These are phyloP conservation scores for Drosophila seclusa DNA, from an alignment of 2,888 invertebrate genomes.

Conservation along the genomic window DNA sequence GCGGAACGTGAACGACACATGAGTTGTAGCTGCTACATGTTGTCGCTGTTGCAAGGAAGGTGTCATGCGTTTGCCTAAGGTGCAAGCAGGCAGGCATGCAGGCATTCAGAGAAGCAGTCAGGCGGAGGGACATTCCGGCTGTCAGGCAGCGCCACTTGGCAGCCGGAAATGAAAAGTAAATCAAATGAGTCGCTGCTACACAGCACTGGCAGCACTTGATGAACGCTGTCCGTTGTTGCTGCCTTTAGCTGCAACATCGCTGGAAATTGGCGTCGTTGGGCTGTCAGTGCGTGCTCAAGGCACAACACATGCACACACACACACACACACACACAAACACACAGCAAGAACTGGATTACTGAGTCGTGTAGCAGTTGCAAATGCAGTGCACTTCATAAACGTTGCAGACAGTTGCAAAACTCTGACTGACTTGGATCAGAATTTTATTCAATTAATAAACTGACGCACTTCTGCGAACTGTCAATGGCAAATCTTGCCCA, in stretches of 20 bases:
- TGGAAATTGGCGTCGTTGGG: slow-evolving; percentile 57
- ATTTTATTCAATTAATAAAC: slow-evolving; percentile 32
- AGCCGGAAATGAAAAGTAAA: slow-evolving; percentile 83
- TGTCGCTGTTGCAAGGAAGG: slow-evolving; percentile 36
- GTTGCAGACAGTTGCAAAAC: slow-evolving; percentile 11
- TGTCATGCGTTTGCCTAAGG: slow-evolving; percentile 41
- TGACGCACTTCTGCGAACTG: slow-evolving; percentile 9
- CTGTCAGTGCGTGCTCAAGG: slow-evolving; percentile 60
- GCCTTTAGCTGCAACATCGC: slow-evolving; percentile 27
- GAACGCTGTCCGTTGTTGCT: slow-evolving; percentile 51
- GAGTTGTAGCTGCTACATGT: slow-evolving; percentile 43
- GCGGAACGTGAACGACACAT: slow-evolving; percentile 39
- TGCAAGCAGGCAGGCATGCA: background rate
- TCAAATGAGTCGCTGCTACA: slow-evolving; percentile 71
- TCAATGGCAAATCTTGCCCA: background rate
- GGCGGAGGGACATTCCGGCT: slow-evolving; percentile 10
- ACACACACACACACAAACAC: background rate
- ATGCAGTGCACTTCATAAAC: slow-evolving; percentile 13
- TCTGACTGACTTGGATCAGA: slow-evolving; percentile 17
- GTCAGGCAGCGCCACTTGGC: slow-evolving; percentile 60
- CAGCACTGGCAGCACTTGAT: slow-evolving; percentile 5
- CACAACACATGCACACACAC: slow-evolving; percentile 1
- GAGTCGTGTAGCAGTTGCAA: background rate
- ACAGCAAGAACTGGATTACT: background rate
- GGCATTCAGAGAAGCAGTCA: background rate